Conservation (phyloP, 2,797 vertebrate species). For the Agapornis canus region DNA sequence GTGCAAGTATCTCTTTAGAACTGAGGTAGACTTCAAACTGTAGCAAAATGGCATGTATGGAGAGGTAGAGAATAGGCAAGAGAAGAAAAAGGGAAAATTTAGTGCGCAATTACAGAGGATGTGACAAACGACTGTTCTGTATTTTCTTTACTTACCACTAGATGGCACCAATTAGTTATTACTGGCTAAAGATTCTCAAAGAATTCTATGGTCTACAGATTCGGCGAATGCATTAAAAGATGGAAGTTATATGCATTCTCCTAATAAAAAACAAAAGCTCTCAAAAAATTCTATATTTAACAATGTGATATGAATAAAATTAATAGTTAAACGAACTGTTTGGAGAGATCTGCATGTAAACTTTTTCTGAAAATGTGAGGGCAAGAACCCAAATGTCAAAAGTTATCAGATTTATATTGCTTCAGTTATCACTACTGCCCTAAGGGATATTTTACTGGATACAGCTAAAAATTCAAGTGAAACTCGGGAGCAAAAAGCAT, state of each 20-base stretch:
- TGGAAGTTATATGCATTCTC: not conserved
- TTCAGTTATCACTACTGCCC: not conserved
- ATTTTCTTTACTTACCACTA: slow-evolving; percentile 49
- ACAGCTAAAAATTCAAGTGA: not conserved
- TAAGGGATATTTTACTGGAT: not conserved
- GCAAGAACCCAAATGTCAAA: not conserved
- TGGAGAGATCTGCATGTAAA: not conserved
- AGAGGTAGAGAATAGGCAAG: not conserved
- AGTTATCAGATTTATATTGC: not conserved
- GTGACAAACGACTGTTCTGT: not conserved
- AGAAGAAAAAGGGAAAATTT: not conserved
- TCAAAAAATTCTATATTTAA: slow-evolving; percentile 16
- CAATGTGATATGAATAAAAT: not conserved
- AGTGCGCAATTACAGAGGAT: not conserved
- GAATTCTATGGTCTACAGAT: not conserved
- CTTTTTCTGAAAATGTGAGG: not conserved
- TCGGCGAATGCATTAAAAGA: not conserved
- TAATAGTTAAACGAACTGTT: not conserved
- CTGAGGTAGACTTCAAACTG: not conserved
- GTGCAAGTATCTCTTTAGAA: not conserved
- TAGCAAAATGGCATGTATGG: not conserved
- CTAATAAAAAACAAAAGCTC: not conserved
- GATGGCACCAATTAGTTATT: slow-evolving; percentile 70
- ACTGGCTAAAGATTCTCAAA: not conserved
- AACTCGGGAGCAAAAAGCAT: not conserved